Conservation (phyloP, 2,888 invertebrate genomes). For the Philereme transversata region DNA sequence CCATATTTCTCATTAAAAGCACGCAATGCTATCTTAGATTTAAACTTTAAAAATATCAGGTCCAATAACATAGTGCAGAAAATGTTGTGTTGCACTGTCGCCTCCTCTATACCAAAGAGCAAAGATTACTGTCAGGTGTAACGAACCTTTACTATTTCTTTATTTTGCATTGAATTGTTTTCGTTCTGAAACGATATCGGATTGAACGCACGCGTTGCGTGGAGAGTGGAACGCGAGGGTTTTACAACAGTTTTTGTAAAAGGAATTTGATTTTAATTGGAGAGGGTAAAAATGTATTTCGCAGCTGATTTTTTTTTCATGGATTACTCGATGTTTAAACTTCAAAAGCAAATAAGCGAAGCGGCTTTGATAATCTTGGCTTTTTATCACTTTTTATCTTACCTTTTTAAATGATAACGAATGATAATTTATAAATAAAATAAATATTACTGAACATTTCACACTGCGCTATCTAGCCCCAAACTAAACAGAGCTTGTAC, state of each 20-base stretch:
- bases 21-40: no score
- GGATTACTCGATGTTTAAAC: no score
- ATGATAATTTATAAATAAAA: no score
- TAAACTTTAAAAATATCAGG: background rate
- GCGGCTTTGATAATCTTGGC: no score
- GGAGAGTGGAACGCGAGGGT: constrained; percentile 19
- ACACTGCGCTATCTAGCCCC: no score
- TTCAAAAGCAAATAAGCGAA: no score
- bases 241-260: constrained; percentile 9
- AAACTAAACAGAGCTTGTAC: no score
- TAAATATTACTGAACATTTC: no score
- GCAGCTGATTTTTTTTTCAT: no score
- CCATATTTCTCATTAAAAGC: no score
- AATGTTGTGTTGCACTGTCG: constrained; percentile 1
- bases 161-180: constrained; percentile 45
- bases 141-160: constrained; percentile 55
- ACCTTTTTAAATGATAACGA: no score
- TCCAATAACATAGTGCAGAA: background rate
- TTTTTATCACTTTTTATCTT: no score
- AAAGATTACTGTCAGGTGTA: constrained; percentile 49
- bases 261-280: constrained; percentile 16
- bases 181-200: constrained; percentile 26
- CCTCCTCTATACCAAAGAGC: background rate
- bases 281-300: background rate
- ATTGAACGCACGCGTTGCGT: constrained; percentile 28